Evolutionary conservation across 2,113 vertebrate genomes (phyloP).

Genomic region (Thinocorus orbignyianus): DNA sequence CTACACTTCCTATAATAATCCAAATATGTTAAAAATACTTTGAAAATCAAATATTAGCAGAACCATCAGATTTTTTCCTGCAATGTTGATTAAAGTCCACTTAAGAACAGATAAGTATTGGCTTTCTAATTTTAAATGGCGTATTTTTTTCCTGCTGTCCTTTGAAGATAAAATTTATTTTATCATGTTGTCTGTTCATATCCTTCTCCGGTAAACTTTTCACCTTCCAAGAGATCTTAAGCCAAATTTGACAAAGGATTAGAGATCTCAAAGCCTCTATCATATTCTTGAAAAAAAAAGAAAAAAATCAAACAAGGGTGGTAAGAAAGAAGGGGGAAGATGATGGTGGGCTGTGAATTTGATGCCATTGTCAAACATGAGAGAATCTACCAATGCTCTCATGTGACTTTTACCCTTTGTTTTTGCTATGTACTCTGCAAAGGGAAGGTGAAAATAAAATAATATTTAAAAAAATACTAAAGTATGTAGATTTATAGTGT

Average conservation of each 20-base stretch:
- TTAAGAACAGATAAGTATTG: background rate
- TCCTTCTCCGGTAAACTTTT: background rate
- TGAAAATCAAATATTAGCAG: background rate
- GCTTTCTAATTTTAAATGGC: background rate
- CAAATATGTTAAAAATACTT: background rate
- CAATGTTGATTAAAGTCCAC: background rate
- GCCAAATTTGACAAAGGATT: background rate
- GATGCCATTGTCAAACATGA: background rate
- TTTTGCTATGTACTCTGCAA: background rate
- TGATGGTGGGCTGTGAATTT: background rate
- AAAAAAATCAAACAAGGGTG: background rate
- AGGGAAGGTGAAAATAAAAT: background rate
- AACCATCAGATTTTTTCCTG: fast-evolving
- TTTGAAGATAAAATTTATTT: background rate
- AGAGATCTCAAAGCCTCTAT: background rate
- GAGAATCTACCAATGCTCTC: background rate
- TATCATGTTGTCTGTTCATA: background rate
- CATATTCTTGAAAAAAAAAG: background rate
- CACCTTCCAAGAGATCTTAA: background rate
- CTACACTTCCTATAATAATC: background rate
- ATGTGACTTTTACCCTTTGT: background rate
- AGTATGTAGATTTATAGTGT: background rate
- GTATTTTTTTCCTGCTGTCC: background rate
- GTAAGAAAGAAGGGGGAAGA: background rate
- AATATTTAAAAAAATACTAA: background rate